phyloP scores from a whole-genome alignment of 2,888 invertebrate species.

The Scelioninae gen. 1 region DNA sequence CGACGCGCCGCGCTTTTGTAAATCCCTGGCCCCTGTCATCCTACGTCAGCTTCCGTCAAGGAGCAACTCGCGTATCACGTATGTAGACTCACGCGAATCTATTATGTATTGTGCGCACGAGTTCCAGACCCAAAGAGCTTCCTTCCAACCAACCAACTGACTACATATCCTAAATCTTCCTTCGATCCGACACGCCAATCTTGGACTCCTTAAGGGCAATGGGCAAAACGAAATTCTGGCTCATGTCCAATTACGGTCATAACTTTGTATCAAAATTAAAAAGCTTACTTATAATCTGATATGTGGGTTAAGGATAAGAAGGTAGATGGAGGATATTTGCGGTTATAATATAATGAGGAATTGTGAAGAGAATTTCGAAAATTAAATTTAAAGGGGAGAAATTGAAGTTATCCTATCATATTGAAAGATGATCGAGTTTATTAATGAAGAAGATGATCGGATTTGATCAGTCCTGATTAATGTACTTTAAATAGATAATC shows the following conservation, averaged over 20 bases:
- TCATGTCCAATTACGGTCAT: neutral
- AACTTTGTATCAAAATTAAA: too few species aligned
- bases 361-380: too few species aligned
- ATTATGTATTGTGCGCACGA: constrained; percentile 60
- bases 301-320: too few species aligned
- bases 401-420: too few species aligned
- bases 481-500: too few species aligned
- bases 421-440: too few species aligned
- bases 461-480: too few species aligned
- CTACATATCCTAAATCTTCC: constrained; percentile 25
- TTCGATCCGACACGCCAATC: constrained; percentile 28
- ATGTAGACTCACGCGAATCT: constrained; percentile 63
- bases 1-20: constrained; percentile 65
- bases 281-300: too few species aligned
- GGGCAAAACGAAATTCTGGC: constrained; percentile 14
- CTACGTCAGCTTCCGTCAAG: constrained; percentile 65
- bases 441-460: too few species aligned
- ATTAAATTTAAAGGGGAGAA: too few species aligned
- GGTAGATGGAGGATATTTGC: too few species aligned
- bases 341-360: too few species aligned
- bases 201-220: constrained; percentile 16
- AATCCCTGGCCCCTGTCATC: constrained; percentile 72
- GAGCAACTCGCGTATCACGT: constrained; percentile 60
- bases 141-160: constrained; percentile 30
- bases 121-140: constrained; percentile 36